phyloP scores from a whole-genome alignment of 2,113 vertebrate genomes.

The Sula dactylatra region DNA sequence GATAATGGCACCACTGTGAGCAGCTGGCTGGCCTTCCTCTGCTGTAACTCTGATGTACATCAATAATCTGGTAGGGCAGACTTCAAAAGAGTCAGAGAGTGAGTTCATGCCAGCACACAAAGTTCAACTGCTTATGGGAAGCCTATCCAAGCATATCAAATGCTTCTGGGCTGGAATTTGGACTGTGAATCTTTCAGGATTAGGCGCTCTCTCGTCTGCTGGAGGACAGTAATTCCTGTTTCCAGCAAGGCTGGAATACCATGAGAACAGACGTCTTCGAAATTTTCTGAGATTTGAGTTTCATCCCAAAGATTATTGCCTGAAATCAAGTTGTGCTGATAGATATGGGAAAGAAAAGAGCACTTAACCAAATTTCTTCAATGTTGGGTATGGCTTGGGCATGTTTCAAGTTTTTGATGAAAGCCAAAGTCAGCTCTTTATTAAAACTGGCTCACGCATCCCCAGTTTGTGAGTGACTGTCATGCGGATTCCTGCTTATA shows the following conservation, averaged over 20 bases:
- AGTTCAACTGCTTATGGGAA: background rate
- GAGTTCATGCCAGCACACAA: background rate
- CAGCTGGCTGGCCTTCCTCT: background rate
- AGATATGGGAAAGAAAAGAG: background rate
- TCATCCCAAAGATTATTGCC: background rate
- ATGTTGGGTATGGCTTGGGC: accelerated
- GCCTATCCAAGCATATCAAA: background rate
- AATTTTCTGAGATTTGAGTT: background rate
- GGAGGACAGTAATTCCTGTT: background rate
- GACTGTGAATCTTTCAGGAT: background rate
- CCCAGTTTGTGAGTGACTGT: background rate
- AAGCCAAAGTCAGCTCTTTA: background rate
- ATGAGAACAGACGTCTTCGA: background rate
- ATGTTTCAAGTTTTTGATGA: background rate
- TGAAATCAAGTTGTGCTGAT: background rate
- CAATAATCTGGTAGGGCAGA: background rate
- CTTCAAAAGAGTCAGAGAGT: background rate
- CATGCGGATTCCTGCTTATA: background rate
- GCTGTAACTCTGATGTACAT: background rate
- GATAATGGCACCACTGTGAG: background rate
- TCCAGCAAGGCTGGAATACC: background rate
- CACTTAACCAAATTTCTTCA: background rate
- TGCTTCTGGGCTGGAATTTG: background rate
- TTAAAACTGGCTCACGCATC: background rate
- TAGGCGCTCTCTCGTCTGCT: background rate